Evolutionary conservation across 2,113 vertebrate species (phyloP), one percentile per base, ranked within the genome.

Genomic region (Amblyopsis rosae): DNA sequence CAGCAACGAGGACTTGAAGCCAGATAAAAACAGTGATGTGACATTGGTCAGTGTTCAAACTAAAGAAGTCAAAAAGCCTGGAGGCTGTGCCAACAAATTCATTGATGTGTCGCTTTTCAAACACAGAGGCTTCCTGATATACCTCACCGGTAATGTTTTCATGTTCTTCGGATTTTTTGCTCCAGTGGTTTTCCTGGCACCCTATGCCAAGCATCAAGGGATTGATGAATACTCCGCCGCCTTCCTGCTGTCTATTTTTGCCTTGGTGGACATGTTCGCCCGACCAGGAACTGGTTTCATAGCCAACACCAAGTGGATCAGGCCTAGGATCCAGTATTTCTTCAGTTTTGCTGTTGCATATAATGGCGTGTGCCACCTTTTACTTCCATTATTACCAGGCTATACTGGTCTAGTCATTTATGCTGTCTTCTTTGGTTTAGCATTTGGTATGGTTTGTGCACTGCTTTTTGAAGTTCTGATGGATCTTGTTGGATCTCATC

Each of bases 161-260:
- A 96, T 99, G 96, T 98, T 98, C 85, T 99, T 99, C 0, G 98
- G 97, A 47, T 92, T 99, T 0, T 99, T 99, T 19, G 79, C 96
- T 3, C 97, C 97, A 16, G 88, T 99, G 72, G 96, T 99, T 59
- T 99, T 96, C 84, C 96, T 99, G 68, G 98, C 95, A 73, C 98
- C 95, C 89, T 99, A 93, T 0, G 96, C 95, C 2, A 99, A 99
- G 89, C 97, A 96, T 87, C 91, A 93, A 88, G 70, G 93, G 9
- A 97, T 95, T 47, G 79, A 95, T 10, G 97, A 88, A 6, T 96
- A 99, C 67, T 94, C 92, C 70, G 93, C 98, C 13, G 97, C 97
- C 76, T 98, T 99, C 82, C 88, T 99, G 54, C 93, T 99, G 32
- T 99, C 98, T 66, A 92, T 98, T 61, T 84, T 99, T 77, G 97